Evolutionary conservation across 2,113 vertebrate genomes (phyloP), one percentile per base, ranked within the genome.

Genomic region (Atherinomorus stipes): DNA sequence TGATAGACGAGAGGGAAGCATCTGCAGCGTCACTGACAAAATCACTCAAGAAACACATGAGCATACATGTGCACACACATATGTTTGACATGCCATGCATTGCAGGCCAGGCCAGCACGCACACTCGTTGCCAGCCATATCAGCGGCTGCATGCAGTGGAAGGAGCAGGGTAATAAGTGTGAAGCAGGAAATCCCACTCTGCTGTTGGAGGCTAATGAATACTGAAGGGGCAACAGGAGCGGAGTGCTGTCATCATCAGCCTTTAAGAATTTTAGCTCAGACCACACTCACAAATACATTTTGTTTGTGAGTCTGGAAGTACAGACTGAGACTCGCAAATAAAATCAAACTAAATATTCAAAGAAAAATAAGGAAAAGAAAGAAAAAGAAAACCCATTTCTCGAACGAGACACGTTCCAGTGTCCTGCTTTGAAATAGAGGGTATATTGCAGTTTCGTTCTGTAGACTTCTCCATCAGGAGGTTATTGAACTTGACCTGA

Each of bases 151-250:
- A 37, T 66, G 70, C 67, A 72, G 68, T 73, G 81, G 80, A 78
- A 52, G 66, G 12, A 78, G 73, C 59, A 60, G 73, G 47, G 40
- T 60, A 90, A 87, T 84, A 81, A 81, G 83, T 85, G 74, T 81
- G 78, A 85, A 75, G 77, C 83, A 81, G 85, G 84, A 90, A 90
- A 82, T 89, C 87, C 82, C 69, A 71, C 65, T 68, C 64, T 75
- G 74, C 81, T 79, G 74, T 76, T 74, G 78, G 73, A 85, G 53
- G 59, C 66, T 64, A 69, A 81, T 60, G 70, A 78, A 86, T 34
- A 59, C 59, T 45, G 51, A 61, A 37, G 6, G 74, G 78, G 47
- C 64, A 54, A 71, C 42, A 40, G 7, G 0, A 64, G 59, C 25
- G 49, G 37, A 54, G 38, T 6, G 42, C 19, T 2, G n/a, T 44